Base-by-base conservation (phyloP, 2,888 invertebrate genomes). In the Cheilosia grossa region DNA sequence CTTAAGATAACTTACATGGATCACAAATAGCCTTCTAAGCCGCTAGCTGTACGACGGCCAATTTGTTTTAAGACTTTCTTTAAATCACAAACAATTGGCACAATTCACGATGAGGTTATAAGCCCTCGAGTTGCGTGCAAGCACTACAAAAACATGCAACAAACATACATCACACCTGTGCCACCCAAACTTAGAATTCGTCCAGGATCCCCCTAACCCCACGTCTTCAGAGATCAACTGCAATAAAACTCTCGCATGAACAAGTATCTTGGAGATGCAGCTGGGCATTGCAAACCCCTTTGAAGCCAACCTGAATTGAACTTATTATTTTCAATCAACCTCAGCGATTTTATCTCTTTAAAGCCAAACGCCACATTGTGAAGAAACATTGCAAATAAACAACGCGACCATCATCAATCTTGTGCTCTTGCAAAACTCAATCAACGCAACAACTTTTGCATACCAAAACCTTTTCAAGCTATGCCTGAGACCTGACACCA, bases 391-490 rank as follows among this genome's bases (percentile, higher is more conserved):
- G 19, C 21, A 15, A 51, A 51, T 6, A 51, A 4, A 51, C 51
- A 13, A 19, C 24, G 37, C 19, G 19, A 40, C 42, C 42, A 40
- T 17, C 21, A 24, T 40, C 7, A 13, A 59, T 59, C 42, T 40
- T 40, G 56, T 17, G 56, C 33, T 37, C 19, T 58, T 59, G 59
- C 44, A 44, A 59, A 59, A 59, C 24, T 59, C 59, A 10, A 54
- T 30, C 30, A 30, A 54, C 54, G 54, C 51, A 54, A 54, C 13
- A 27, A 17, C n/a, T 27, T 54, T 54, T 54, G 54, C 30, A 54
- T 54, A 54, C 33, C 17, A 54, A 54, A 21, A 13, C 15, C 15
- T 24, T 37, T 37, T 37, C 37, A 51, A 51, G 21, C 15, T 24
- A 24, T 51, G 51, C 15, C 51, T 51, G 51, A 51, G 4, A 51